Evolutionary conservation across 1,140 invertebrate genomes (phyloP), one percentile per base, ranked within the genome.

Genomic region (Steinernema feltiae): DNA sequence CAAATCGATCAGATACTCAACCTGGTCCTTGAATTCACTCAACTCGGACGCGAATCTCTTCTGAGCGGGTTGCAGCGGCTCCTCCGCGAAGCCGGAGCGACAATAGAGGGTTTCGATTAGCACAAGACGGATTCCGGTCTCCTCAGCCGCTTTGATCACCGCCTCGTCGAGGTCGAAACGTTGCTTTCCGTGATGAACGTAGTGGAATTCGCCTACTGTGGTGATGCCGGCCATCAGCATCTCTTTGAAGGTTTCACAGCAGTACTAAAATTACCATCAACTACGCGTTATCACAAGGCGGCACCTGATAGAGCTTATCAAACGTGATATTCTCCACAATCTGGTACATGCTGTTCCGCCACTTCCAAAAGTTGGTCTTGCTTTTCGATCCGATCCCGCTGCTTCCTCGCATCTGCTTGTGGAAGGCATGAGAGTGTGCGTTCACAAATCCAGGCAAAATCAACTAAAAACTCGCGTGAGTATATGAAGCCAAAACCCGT

Each of bases 201-300:
- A 85, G 72, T 85, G 84, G 70, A 86, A 85, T 74, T 85, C 84
- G 18, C 84, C 84, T 32, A 85, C 84, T 1, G 81, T 82, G 3
- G 84, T 85, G 63, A 85, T 85, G 41, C 84, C 83, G 1, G 83
- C 81, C n/a, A 70, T 70, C 0, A 85, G 70, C 84, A 85, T 85
- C 76, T 85, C 84, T 27, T 69, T 31, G 72, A 85, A 85, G 27
- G 84, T 86, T 0, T 74, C 75, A 46, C 72, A 35, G 24, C 84
- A 86, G 41, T 81, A 81, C 79, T 86, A 32, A 76, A 86, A 79
- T 29, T 18, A 21, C 35, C 72, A 48, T 32, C 18, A 21, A 18
- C 73, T 48, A 69, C 17, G 12, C n/a, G 17, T 1, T n/a, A 7
- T 12, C 41, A 35, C 1, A 32, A 24, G 32, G 21, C 18, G 18